These are phyloP conservation scores for Parochlus steinenii DNA, from an alignment of 2,888 invertebrate genomes.

Conservation along the genomic window DNA sequence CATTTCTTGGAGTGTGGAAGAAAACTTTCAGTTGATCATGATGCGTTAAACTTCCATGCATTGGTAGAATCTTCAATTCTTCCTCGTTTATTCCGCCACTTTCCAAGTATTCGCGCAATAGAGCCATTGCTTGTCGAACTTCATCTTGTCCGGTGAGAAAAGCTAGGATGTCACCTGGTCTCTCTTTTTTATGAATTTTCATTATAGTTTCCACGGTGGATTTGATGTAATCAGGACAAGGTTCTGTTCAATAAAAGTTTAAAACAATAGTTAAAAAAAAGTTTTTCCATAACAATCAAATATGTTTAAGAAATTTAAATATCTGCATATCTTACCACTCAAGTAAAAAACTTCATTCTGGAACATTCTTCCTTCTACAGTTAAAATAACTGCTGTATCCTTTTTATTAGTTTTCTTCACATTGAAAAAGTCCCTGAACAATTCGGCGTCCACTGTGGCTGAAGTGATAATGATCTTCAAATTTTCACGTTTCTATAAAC, in stretches of 20 bases:
- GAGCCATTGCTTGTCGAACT: constrained; percentile 58
- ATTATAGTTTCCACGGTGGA: constrained; percentile 74
- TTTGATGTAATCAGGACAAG: constrained; percentile 78
- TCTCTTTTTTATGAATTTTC: constrained; percentile 73
- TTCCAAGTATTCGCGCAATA: constrained; percentile 39
- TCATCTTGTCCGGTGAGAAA: constrained; percentile 93
- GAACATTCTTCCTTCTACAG: constrained; percentile 75
- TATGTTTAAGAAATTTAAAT: constrained; percentile 20
- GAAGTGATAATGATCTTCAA: constrained; percentile 80
- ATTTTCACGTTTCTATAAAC: constrained; percentile 53
- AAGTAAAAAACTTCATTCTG: constrained; percentile 75
- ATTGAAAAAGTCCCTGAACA: constrained; percentile 65
- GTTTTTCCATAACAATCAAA: not conserved
- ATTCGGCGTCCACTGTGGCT: constrained; percentile 88
- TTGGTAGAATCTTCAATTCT: constrained; percentile 53
- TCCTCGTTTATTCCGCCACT: constrained; percentile 32
- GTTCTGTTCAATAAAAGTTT: too few relatives aligned
- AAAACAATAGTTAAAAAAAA: constrained; percentile 18
- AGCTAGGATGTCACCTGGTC: constrained; percentile 73
- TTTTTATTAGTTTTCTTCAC: constrained; percentile 30
- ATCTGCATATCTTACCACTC: too few relatives aligned
- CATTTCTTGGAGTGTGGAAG: constrained; percentile 46
- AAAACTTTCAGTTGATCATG: constrained; percentile 71
- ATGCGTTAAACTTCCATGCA: constrained; percentile 82
- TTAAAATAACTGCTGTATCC: constrained; percentile 64